Conservation (phyloP, 1,140 invertebrate species). For the Rhysida immarginata region DNA sequence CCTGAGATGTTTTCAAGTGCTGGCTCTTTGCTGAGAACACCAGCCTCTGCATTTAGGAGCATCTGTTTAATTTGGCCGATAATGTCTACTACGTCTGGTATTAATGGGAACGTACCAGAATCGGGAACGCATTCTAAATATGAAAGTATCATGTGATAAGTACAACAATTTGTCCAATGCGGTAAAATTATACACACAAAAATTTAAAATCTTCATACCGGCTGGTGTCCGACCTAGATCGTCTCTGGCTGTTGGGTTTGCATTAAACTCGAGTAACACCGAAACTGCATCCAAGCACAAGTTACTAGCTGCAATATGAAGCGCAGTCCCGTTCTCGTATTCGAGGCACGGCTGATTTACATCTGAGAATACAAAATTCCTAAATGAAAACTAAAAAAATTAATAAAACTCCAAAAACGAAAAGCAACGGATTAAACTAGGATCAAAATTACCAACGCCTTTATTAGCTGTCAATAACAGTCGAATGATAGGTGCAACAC, state of each 20-base stretch:
- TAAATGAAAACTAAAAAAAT: background rate
- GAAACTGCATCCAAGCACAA: slow-evolving; percentile 34
- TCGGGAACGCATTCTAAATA: slow-evolving; percentile 36
- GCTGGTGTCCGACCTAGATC: slow-evolving; percentile 28
- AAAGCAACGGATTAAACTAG: background rate
- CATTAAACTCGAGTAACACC: slow-evolving; percentile 34
- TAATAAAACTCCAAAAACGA: slow-evolving; percentile 1
- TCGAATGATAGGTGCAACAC: slow-evolving; percentile 35
- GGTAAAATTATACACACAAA: too few species aligned
- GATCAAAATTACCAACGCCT: slow-evolving; percentile 22
- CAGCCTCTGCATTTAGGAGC: slow-evolving; percentile 18
- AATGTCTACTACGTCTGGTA: slow-evolving; percentile 27
- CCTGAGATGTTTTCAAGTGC: slow-evolving; percentile 26
- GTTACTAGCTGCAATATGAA: slow-evolving; percentile 39
- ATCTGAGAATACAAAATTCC: slow-evolving; percentile 13
- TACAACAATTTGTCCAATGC: too few species aligned
- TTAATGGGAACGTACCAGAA: slow-evolving; percentile 25
- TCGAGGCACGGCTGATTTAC: slow-evolving; percentile 35
- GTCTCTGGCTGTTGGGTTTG: slow-evolving; percentile 31
- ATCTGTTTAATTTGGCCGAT: slow-evolving; percentile 22
- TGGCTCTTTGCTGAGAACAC: slow-evolving; percentile 4
- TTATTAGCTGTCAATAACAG: slow-evolving; percentile 28
- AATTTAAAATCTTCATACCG: too few species aligned
- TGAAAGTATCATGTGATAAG: too few species aligned
- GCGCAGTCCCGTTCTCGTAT: slow-evolving; percentile 36